Evolutionary conservation across 2,888 invertebrate species (phyloP), one percentile per base, ranked within the genome.

Genomic region (Lymantria dispar): DNA sequence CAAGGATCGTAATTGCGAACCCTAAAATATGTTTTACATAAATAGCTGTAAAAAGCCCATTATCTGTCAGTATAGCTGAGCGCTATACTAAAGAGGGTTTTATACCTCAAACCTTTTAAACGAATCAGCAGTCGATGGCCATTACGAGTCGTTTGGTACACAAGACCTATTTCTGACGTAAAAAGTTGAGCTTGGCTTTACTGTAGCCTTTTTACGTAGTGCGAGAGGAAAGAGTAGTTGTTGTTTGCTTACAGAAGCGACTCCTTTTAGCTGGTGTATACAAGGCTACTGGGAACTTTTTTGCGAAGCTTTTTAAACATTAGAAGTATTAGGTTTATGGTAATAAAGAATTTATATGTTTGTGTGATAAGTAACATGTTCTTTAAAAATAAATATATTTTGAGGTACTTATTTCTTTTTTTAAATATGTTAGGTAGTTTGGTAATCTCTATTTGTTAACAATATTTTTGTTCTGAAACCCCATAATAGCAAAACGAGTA

Each of bases 221-320:
- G 36, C 9, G 36, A 50, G 46, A 50, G 50, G 49, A 47, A 45
- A 53, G 38, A 38, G 38, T 12, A 46, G 56, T 56, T 50, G 71
- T 73, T 79, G 76, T 78, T 78, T 76, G 73, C 65, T 64, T 65
- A 72, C 66, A 64, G 60, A 55, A 68, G 72, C 68, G 70, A 73
- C 74, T 75, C 77, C 76, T 79, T 80, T 81, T 80, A 79, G 80
- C 69, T 55, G 60, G 70, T 59, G 48, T 53, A 62, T 54, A 54
- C 52, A 13, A 54, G 37, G n/a, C 45, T 37, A 13, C 39, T 39
- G 13, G 14, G 22, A 47, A 22, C 22, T 5, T 22, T 22, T 22
- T 22, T 22, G 22, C 5, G 22, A 3, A 22, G 22, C 22, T 22
- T 22, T 22, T 22, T 2, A 22, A 22, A 22, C 22, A 22, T 22